phyloP scores from a whole-genome alignment of 2,888 invertebrate species.

The Magallana nippona region DNA sequence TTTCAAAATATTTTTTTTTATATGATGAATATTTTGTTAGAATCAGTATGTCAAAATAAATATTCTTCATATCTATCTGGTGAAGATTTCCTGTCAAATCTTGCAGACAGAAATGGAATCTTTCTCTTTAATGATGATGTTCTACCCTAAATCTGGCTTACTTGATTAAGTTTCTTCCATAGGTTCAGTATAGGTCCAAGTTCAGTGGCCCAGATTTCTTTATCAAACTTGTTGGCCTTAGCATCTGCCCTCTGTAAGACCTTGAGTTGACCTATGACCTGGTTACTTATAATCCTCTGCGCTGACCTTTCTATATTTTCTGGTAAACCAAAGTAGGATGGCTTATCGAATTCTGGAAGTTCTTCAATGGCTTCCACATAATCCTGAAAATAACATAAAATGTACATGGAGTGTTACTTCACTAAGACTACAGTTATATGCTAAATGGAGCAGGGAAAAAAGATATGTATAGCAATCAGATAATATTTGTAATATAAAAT shows the following conservation, averaged over 20 bases:
- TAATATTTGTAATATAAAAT: too few species aligned
- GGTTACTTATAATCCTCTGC: conserved; percentile 85
- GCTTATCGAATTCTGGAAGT: conserved; percentile 87
- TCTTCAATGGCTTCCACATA: conserved; percentile 85
- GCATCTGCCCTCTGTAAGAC: conserved; percentile 80
- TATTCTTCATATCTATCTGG: too few species aligned
- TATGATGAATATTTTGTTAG: too few species aligned
- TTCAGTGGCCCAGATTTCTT: conserved; percentile 83
- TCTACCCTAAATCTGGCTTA: conserved; percentile 61
- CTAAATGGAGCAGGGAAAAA: not conserved
- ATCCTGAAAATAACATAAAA: conserved; percentile 82
- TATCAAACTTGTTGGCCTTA: conserved; percentile 81
- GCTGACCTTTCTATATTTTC: conserved; percentile 92
- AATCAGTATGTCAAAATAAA: too few species aligned
- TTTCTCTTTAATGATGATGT: too few species aligned
- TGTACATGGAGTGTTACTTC: too few species aligned
- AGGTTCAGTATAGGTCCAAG: conserved; percentile 87
- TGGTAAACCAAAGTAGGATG: conserved; percentile 90
- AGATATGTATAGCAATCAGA: not conserved
- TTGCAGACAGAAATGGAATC: too few species aligned
- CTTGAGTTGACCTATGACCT: conserved; percentile 85
- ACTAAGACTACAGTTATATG: too few species aligned
- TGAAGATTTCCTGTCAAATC: too few species aligned
- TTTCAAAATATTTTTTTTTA: too few species aligned
- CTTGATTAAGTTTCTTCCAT: conserved; percentile 89